Evolutionary conservation across 2,113 vertebrate species (phyloP), one percentile per base, ranked within the genome.

Genomic region (Sigmodon hispidus): DNA sequence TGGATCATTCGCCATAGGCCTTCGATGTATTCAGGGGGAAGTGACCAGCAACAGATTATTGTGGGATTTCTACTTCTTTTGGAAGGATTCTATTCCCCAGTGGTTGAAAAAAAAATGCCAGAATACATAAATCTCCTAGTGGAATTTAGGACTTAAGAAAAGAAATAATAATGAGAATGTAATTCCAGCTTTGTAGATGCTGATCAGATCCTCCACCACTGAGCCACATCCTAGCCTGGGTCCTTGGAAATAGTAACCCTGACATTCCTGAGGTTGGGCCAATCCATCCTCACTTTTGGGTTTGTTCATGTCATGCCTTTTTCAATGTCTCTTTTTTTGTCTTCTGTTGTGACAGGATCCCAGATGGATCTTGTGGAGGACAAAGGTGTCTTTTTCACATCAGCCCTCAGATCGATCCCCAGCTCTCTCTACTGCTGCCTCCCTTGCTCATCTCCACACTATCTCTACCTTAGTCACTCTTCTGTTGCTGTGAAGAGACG

Each of bases 241-340:
- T 13, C 12, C 29, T 22, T 7, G 34, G 4, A 4, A 17, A 34
- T 0, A 3, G 55, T 2, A 8, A 5, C 0, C 3, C 45, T 34
- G 0, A 0, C 0, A 7, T n/a, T 22, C 16, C 29, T 43, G 29
- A 24, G 34, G 2, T 3, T 0, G 15, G 57, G 26, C 15, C 12
- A 1, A 8, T 15, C 9, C 67, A 7, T 26, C 15, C 61, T 59
- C 16, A 0, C 26, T 17, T 0, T 13, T 0, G 19, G 4, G 7
- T 2, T 29, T 16, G 0, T 7, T n/a, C 4, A 4, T 19, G 6
- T 1, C 8, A 0, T 45, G 0, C 19, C 45, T 26, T 59, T 36
- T 2, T 76, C 26, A 0, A 0, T 0, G 3, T 26, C 11, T 15
- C 36, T 36, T 55, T 77, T 77, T 52, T 12, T 1, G 10, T 63